Evolutionary conservation across 2,797 vertebrate genomes (phyloP).

Genomic region (Amblyopsis hoosieri): DNA sequence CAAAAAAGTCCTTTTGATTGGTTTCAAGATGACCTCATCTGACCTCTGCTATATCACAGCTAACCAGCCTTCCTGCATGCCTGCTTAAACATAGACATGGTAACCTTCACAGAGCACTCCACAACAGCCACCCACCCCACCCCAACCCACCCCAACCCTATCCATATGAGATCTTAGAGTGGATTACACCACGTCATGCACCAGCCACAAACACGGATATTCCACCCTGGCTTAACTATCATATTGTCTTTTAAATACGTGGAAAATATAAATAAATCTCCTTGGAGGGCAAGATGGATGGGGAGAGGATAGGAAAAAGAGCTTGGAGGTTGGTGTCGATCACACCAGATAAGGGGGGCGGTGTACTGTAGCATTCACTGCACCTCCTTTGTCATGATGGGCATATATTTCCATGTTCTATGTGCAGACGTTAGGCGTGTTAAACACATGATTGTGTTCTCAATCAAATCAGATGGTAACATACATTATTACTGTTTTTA

Average conservation of each 20-base stretch:
- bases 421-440: neutral
- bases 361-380: conserved; percentile 16
- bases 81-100: conserved; percentile 14
- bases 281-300: conserved; percentile 35
- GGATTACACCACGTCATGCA: conserved; percentile 69
- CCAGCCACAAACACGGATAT: conserved; percentile 56
- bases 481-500: too few relatives aligned
- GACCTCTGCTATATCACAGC: conserved; percentile 10
- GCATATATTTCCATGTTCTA: neutral
- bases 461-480: too few relatives aligned
- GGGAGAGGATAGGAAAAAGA: neutral
- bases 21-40: too few relatives aligned
- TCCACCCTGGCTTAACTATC: conserved; percentile 53
- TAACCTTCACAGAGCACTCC: conserved; percentile 5
- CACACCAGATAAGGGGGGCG: neutral
- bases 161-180: conserved; percentile 58
- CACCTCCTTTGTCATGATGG: neutral
- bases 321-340: conserved; percentile 1
- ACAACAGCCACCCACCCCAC: conserved; percentile 19
- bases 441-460: too few relatives aligned
- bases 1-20: too few relatives aligned
- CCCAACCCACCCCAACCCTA: conserved; percentile 22
- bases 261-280: conserved; percentile 44
- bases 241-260: conserved; percentile 53
- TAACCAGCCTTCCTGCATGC: neutral